A percentile compares a stretch with the other conserved stretches of the same genome.
Evolutionary conservation across 2,888 invertebrate genomes (phyloP).

Genomic region (Craniophora ligustri): DNA sequence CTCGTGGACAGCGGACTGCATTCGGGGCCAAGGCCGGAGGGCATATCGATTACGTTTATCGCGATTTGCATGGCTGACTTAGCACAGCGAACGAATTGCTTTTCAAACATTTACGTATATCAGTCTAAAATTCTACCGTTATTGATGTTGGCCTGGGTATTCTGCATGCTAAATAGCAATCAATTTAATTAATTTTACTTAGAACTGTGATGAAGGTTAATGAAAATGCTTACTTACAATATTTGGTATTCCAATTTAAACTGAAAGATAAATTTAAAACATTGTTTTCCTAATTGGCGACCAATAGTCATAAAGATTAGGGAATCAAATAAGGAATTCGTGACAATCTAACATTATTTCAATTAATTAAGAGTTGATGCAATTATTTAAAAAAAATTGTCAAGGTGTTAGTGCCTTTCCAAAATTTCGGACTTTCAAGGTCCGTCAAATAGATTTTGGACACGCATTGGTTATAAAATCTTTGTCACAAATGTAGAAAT

Average conservation of each 20-base stretch:
- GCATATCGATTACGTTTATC: slow-evolving; percentile 78
- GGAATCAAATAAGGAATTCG: slow-evolving; percentile 16
- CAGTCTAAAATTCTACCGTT: background rate
- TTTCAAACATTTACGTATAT: slow-evolving; percentile 39
- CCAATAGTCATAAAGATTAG: slow-evolving; percentile 11
- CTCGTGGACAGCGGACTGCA: slow-evolving; percentile 69
- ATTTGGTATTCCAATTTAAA: slow-evolving; percentile 9
- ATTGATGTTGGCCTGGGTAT: slow-evolving; percentile 29
- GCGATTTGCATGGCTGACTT: slow-evolving; percentile 72
- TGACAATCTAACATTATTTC: slow-evolving; percentile 14
- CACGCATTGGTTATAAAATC: background rate
- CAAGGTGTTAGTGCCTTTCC: background rate
- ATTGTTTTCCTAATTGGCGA: slow-evolving; percentile 15
- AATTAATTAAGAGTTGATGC: background rate
- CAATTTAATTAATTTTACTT: slow-evolving; percentile 23
- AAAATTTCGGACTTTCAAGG: slow-evolving; percentile 1
- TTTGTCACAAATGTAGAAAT: no score
- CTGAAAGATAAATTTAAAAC: background rate
- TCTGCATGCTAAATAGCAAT: slow-evolving; percentile 30
- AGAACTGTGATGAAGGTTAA: slow-evolving; percentile 36
- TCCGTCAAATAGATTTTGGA: background rate
- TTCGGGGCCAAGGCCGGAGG: slow-evolving; percentile 81
- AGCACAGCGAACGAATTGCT: slow-evolving; percentile 45
- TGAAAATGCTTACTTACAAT: slow-evolving; percentile 25
- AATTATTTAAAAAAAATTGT: background rate